Evolutionary conservation across 2,113 vertebrate genomes (phyloP).

Genomic region (Clarias magur): DNA sequence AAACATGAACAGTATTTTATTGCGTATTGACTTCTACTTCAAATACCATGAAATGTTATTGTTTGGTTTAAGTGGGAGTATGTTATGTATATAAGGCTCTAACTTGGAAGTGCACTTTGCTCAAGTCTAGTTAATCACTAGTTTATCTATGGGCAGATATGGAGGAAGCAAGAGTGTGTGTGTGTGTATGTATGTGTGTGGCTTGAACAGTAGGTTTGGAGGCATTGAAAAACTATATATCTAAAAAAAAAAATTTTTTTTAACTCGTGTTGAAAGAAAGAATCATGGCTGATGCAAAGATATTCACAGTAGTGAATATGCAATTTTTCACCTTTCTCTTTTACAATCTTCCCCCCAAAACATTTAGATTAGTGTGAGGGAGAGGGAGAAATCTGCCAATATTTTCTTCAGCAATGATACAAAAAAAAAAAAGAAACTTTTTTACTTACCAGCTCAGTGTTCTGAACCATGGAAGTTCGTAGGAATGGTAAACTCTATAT

Average conservation of each 20-base stretch:
- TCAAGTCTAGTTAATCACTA: constrained; percentile 50
- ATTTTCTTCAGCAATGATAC: background rate
- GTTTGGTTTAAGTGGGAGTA: constrained; percentile 48
- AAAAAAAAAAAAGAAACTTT: background rate
- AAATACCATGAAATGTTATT: constrained; percentile 17
- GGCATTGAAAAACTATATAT: background rate
- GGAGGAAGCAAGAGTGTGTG: background rate
- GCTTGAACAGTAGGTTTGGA: background rate
- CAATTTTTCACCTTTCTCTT: background rate
- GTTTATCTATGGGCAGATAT: constrained; percentile 37
- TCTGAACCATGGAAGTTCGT: constrained; percentile 95
- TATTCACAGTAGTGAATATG: background rate
- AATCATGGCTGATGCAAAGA: background rate
- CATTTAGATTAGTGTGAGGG: background rate
- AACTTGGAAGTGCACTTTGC: constrained; percentile 70
- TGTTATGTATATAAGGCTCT: constrained; percentile 58
- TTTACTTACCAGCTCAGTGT: constrained; percentile 90
- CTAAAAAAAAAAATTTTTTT: background rate
- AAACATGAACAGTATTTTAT: background rate
- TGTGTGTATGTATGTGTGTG: background rate
- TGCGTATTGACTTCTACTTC: background rate
- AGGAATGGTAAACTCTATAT: constrained; percentile 94
- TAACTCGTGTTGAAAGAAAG: background rate
- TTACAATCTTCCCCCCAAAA: background rate
- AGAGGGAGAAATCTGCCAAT: background rate